Percentiles rank a stretch among this genome's conserved stretches.
These are phyloP conservation scores for Amaurobius ferox DNA, from an alignment of 2,888 invertebrate genomes.

Conservation along the genomic window DNA sequence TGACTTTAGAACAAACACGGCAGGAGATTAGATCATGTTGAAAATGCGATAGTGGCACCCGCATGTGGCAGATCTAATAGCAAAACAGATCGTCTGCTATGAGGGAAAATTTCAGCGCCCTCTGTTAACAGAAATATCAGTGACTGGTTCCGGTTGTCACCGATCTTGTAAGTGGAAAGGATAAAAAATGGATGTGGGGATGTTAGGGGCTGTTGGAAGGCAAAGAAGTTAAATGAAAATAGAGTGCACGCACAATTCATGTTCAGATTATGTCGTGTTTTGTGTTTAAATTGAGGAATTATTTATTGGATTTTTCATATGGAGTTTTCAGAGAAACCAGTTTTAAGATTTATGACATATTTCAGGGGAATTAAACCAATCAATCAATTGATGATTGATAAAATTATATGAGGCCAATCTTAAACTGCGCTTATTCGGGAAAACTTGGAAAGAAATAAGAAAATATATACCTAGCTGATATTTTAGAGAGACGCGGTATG, in stretches of 20 bases:
- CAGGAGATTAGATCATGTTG: not conserved
- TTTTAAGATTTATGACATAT: too few species aligned
- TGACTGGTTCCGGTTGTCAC: slow-evolving; percentile 9
- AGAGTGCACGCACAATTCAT: not conserved
- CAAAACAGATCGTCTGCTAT: not conserved
- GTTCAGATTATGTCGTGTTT: not conserved
- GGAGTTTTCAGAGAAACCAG: not conserved
- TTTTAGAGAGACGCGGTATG: too few species aligned
- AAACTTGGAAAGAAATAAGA: too few species aligned
- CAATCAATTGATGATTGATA: too few species aligned
- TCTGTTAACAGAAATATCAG: not conserved
- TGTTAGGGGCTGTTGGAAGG: not conserved
- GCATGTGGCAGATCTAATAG: slow-evolving; percentile 14
- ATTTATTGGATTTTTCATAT: too few species aligned
- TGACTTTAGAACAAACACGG: not conserved
- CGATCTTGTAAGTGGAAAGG: not conserved
- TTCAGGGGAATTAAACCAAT: too few species aligned
- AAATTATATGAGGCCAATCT: too few species aligned
- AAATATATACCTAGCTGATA: too few species aligned
- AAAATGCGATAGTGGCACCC: slow-evolving; percentile 38
- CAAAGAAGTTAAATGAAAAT: not conserved
- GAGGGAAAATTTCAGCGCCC: not conserved
- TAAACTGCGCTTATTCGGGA: too few species aligned
- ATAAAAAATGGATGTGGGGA: not conserved
- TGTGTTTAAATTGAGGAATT: not conserved